Conservation (phyloP, 2,113 vertebrate species). For the Uropsilus gracilis region DNA sequence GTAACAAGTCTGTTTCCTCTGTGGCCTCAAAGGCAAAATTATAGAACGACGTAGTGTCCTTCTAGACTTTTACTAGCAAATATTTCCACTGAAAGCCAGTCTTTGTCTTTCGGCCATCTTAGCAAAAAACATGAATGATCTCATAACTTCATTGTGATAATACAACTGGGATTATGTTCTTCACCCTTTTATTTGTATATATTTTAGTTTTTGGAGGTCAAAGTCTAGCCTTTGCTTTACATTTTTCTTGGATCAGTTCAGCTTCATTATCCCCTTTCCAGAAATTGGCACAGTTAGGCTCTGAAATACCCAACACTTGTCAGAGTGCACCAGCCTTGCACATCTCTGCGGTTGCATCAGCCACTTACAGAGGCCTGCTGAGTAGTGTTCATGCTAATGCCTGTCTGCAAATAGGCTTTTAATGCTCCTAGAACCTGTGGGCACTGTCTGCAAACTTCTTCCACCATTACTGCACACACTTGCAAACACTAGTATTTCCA, state of each 20-base stretch:
- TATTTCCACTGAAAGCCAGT: conserved; percentile 62
- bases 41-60: conserved; percentile 14
- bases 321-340: background rate
- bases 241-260: background rate
- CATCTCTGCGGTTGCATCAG: background rate
- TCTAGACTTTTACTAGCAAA: conserved; percentile 20
- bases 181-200: background rate
- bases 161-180: conserved; percentile 49
- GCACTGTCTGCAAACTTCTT: background rate
- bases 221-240: background rate
- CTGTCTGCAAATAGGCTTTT: background rate
- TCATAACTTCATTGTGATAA: background rate
- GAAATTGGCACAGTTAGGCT: background rate
- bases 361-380: background rate
- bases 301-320: background rate
- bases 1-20: background rate
- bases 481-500: background rate
- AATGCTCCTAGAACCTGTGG: background rate
- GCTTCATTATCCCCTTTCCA: background rate
- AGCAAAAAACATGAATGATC: conserved; percentile 62
- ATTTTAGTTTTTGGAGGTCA: conserved; percentile 43
- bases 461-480: background rate
- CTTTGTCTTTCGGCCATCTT: conserved; percentile 56
- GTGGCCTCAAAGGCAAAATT: conserved; percentile 49
- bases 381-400: background rate